Base-by-base conservation (phyloP, 2,113 vertebrate genomes). In the Ctenomys sociabilis region DNA sequence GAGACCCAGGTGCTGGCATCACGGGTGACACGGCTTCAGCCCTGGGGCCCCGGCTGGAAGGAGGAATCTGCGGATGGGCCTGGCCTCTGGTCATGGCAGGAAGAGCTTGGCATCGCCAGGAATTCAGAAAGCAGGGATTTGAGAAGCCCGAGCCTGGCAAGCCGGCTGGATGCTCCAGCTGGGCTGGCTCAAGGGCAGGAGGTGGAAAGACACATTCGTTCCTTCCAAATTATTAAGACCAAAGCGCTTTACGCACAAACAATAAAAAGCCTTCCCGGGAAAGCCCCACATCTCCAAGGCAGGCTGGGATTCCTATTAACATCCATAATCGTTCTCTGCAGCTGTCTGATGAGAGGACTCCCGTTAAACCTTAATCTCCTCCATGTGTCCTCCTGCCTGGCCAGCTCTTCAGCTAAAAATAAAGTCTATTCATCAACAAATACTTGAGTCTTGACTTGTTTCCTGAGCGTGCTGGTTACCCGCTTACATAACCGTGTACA, bases 371-470 rank as follows among this genome's bases (percentile, higher is more conserved):
- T 61, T 95, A 84, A 96, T 95, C 94, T 73, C 95, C 96, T 49
- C 93, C 96, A 91, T 82, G 95, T 94, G 96, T 94, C 88, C 88
- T 92, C 88, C 96, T 11, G 5, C 85, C 66, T 24, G 22, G 88
- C 96, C 95, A 93, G 30, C 88, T 90, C 24, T 40, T 40, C 73
- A 5, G 85, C 96, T 97, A 95, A 97, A 97, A 97, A 95, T 97
- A 97, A 97, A 91, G 78, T 24, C 94, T 68, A n/a, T 54, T 95
- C 89, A 95, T 95, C 90, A 70, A 96, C 96, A 88, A 91, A 95
- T 75, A 66, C 78, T 97, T 97, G 14, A 43, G 37, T 57, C 63
- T 70, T 93, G 96, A 90, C 97, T 94, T 37, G 80, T 22, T 86
- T 95, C 92, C 95, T n/a, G 66, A 28, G 24, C 17, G 1, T 0